Conservation (phyloP, 2,888 invertebrate genomes). For the Caenorhabditis sp. region DNA sequence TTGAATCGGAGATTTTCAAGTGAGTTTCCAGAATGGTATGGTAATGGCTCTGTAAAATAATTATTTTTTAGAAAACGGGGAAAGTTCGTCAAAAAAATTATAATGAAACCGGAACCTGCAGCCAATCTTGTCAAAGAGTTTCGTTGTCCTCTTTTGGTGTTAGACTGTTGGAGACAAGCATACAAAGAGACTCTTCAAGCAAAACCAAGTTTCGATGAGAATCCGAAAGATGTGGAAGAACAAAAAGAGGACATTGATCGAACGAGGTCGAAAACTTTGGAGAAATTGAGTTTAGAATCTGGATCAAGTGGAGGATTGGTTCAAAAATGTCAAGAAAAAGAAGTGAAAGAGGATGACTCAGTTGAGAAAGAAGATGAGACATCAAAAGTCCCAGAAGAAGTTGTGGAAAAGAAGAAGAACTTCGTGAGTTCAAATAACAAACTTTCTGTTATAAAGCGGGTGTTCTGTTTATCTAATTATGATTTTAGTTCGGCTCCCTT, state of each 20-base stretch:
- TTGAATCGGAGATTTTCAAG: constrained; percentile 35
- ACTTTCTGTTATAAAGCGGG: too few species aligned
- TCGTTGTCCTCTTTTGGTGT: constrained; percentile 20
- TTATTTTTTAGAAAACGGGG: constrained; percentile 18
- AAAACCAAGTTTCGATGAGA: background rate
- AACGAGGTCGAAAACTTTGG: background rate
- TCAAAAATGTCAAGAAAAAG: background rate
- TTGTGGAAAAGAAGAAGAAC: constrained; percentile 2
- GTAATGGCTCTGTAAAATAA: too few species aligned
- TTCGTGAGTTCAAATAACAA: background rate
- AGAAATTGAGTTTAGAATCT: background rate
- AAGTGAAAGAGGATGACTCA: background rate
- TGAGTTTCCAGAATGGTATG: too few species aligned
- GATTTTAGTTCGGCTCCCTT: background rate
- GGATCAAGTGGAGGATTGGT: constrained; percentile 2
- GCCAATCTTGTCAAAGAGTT: constrained; percentile 25
- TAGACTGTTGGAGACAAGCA: background rate
- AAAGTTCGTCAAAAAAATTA: constrained; percentile 28
- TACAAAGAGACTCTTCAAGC: background rate
- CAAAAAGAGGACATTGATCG: background rate
- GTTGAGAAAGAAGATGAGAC: background rate
- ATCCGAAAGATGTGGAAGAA: background rate
- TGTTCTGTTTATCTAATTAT: too few species aligned
- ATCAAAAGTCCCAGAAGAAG: constrained; percentile 10
- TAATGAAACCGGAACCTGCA: constrained; percentile 15